These are phyloP conservation scores for Oreohelix idahoensis DNA, from an alignment of 1,140 invertebrate species.

Conservation along the genomic window DNA sequence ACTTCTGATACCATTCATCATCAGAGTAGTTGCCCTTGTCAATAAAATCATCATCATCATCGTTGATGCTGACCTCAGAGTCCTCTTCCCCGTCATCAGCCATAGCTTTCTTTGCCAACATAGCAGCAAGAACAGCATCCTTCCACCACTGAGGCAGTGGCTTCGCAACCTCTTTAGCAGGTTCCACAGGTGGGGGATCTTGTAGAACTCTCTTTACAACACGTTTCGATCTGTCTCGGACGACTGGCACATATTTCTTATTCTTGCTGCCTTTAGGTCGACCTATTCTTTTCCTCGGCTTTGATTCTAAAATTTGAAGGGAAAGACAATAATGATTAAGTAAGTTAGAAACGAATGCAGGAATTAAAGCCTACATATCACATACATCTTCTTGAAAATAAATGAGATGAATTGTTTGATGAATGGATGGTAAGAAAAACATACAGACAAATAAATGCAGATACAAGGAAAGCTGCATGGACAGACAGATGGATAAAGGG, in stretches of 20 bases:
- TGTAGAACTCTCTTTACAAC: background rate
- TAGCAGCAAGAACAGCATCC: conserved; percentile 18
- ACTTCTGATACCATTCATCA: conserved; percentile 22
- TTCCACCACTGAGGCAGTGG: conserved; percentile 30
- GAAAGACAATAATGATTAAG: no score
- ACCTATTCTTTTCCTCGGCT: background rate
- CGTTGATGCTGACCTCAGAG: background rate
- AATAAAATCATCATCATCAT: conserved; percentile 25
- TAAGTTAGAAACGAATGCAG: background rate
- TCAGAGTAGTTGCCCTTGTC: conserved; percentile 39
- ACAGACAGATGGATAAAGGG: no score
- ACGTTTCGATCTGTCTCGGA: background rate
- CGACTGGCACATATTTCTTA: background rate
- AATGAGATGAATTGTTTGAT: no score
- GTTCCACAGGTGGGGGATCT: background rate
- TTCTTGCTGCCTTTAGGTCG: background rate
- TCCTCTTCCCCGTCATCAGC: background rate
- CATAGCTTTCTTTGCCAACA: conserved; percentile 28
- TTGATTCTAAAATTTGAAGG: background rate
- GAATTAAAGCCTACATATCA: background rate
- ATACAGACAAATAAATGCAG: no score
- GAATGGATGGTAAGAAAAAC: no score
- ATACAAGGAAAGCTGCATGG: no score
- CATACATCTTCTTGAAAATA: no score
- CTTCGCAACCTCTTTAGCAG: background rate